Evolutionary conservation across 2,113 vertebrate species (phyloP), one percentile per base, ranked within the genome.

Genomic region (Campylomormyrus tamandua): DNA sequence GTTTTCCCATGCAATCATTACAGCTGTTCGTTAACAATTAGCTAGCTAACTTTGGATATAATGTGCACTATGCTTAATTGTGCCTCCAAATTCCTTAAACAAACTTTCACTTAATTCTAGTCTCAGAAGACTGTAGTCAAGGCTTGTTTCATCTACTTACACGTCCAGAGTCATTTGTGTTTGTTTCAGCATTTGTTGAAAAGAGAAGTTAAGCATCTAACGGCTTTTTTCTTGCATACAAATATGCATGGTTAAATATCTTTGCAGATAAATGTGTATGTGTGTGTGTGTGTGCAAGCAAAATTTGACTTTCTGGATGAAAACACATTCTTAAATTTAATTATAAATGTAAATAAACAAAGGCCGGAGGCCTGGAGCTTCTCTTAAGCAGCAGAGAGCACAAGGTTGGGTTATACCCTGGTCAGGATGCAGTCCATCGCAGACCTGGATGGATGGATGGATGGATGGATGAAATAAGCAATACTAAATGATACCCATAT

Each of bases 41-140:
- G 83, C 21, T 84, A 84, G 42, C 8, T 84, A 84, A 48, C 83
- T 48, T 46, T 84, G 83, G 24, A 46, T 84, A n/a, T 84, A 84
- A 46, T n/a, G 46, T 48, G 9, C 39, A 84, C 19, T 84, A 13
- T 70, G 62, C n/a, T 13, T 70, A 84, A 84, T 46, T n/a, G 42
- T 48, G 10, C 42, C 7, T 84, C 45, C 1, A 48, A 46, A n/a
- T 84, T 84, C 83, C 45, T 84, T 84, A 48, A 84, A 48, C 42
- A 84, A 84, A 45, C 83, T 46, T 84, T 84, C 83, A 84, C 45
- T 84, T 84, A 84, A 84, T 24, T 45, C 21, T 84, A n/a, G 19
- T 84, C 83, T 48, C 74, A 80, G 74, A 80, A 42, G 70, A 39
- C 35, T 77, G 31, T 39, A 77, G 31, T 77, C 70, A 77, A 77